phyloP scores from a whole-genome alignment of 2,797 vertebrate species.

The Spinus olivaceus region DNA sequence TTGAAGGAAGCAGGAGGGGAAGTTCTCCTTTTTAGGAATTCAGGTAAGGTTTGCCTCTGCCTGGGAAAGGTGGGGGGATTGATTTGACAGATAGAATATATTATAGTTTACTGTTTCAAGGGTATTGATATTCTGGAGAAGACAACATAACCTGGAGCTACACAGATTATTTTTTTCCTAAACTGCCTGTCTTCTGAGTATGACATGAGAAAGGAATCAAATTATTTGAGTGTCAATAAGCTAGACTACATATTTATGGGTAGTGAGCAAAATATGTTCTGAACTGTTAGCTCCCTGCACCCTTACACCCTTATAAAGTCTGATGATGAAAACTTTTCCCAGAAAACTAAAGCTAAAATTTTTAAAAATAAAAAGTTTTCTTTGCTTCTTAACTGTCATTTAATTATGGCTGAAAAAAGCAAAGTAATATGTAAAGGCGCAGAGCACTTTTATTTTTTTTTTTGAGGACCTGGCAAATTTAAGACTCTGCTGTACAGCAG shows the following conservation, averaged over 20 bases:
- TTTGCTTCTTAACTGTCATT: background rate
- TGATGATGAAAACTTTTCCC: background rate
- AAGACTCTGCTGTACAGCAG: background rate
- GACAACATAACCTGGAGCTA: background rate
- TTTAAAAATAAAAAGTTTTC: background rate
- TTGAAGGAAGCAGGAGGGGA: background rate
- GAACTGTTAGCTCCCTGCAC: background rate
- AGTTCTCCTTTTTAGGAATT: conserved; percentile 21
- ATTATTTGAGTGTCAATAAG: background rate
- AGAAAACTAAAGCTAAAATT: background rate
- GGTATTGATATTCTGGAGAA: background rate
- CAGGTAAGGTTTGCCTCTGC: background rate
- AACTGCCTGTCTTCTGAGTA: background rate
- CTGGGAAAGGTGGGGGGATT: background rate
- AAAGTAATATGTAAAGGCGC: background rate
- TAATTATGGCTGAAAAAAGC: background rate
- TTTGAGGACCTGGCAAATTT: background rate
- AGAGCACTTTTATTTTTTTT: background rate
- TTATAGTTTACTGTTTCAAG: background rate
- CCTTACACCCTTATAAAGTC: background rate
- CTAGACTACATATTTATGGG: background rate
- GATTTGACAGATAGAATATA: conserved; percentile 29
- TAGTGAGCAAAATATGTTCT: background rate
- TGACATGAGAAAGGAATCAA: background rate
- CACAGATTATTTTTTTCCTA: background rate